A percentile compares a stretch with the other conserved stretches of the same genome.
Evolutionary conservation across 2,797 vertebrate species (phyloP).

Genomic region (Sardinella longiceps): DNA sequence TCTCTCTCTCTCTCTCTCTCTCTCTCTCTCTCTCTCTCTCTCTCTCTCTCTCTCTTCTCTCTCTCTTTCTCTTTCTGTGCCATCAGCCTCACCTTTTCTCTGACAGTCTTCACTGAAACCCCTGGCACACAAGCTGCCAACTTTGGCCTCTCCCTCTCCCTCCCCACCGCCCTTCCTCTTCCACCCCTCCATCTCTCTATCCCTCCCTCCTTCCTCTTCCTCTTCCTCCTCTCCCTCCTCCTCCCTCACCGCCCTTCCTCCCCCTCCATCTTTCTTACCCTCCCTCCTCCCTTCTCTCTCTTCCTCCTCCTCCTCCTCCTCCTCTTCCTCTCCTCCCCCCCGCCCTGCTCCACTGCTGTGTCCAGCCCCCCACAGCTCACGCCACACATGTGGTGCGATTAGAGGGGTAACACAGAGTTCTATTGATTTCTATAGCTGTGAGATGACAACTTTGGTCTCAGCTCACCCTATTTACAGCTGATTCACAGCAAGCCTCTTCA

Average conservation of each 20-base stretch:
- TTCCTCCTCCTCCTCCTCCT: conserved; percentile 17
- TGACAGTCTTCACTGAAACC: conserved; percentile 53
- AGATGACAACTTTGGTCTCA: conserved; percentile 68
- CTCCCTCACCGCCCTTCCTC: conserved; percentile 25
- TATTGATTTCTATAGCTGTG: conserved; percentile 72
- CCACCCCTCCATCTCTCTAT: conserved; percentile 24
- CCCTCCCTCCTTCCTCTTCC: conserved; percentile 31
- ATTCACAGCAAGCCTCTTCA: conserved; percentile 51
- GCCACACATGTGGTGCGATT: conserved; percentile 59
- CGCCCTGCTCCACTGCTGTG: conserved; percentile 47
- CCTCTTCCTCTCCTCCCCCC: conserved; percentile 30
- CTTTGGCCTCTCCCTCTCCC: conserved; percentile 36
- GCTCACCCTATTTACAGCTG: conserved; percentile 66
- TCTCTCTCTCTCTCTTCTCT: background rate
- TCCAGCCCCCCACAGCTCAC: conserved; percentile 50
- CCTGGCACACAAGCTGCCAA: conserved; percentile 53
- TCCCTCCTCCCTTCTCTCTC: conserved; percentile 26
- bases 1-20: background rate
- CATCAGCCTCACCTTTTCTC: conserved; percentile 46
- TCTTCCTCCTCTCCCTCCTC: conserved; percentile 23
- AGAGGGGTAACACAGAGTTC: conserved; percentile 54
- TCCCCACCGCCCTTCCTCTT: background rate
- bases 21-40: background rate
- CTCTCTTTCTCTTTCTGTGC: conserved; percentile 35
- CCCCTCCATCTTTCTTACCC: conserved; percentile 31